Evolutionary conservation across 2,888 invertebrate genomes (phyloP), one percentile per base, ranked within the genome.

Genomic region (Doris montereyensis): DNA sequence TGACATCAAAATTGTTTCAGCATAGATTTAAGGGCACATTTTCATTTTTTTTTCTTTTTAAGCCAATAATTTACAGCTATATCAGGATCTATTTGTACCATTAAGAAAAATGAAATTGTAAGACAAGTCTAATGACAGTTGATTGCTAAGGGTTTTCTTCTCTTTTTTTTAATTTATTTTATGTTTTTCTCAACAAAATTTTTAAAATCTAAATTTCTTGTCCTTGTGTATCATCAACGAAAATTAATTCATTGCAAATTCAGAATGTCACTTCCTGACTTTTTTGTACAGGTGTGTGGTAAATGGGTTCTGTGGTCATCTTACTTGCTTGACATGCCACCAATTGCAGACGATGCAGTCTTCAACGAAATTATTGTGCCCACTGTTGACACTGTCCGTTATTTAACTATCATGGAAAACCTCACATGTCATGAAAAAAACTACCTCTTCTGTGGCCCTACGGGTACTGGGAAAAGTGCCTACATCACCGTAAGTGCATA

Each of bases 311-410:
- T 94, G 0, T 98, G 98, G 97, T 93, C 95, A 28, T 97, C 97
- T 83, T 96, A 97, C 84, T 93, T 97, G 10, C 92, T 94, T 1
- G 92, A 94, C 21, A 82, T 85, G 4, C 87, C 88, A 13, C 88
- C 88, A 2, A 91, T 91, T 28, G 85, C 89, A 2, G 89, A 90
- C 76, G 98, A 98, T 87, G 95, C 97, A 62, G 95, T 96, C 0
- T 97, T 97, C 60, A 97, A 97, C 92, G 97, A 98, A 92, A 97
- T 98, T 84, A 95, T 98, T 78, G 97, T 98, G 17, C 95, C 97
- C 0, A 98, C 98, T 0, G 93, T 96, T 32, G 97, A 98, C 92
- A 97, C 97, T 0, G 94, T 97, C 0, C 93, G 97, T 57, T 96
- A 96, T 89, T 94, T 95, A 13, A 95, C 95, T 0, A 91, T 98